Conservation (phyloP, 2,797 vertebrate genomes). For the Chaunax sp. region DNA sequence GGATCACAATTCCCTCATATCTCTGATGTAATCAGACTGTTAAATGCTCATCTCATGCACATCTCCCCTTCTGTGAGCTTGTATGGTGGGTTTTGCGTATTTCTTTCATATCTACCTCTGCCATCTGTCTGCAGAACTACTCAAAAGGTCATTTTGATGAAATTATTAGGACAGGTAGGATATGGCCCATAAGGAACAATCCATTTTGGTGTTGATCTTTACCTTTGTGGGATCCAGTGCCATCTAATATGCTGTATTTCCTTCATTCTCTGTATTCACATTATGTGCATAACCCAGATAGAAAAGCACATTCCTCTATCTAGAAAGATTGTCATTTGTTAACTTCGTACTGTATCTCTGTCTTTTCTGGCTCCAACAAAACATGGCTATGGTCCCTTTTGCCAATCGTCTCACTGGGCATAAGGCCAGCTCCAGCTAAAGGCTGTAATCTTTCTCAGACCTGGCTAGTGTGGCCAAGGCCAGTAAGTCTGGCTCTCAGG, state of each 20-base stretch:
- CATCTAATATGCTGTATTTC: background rate
- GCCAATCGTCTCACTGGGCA: constrained; percentile 56
- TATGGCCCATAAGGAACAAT: too few species aligned
- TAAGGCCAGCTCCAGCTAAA: constrained; percentile 65
- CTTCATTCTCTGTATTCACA: constrained; percentile 4
- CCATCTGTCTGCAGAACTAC: too few species aligned
- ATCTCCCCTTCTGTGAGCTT: too few species aligned
- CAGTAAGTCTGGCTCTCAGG: constrained; percentile 58
- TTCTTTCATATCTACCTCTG: too few species aligned
- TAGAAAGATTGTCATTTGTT: constrained; percentile 15
- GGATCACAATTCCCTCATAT: too few species aligned
- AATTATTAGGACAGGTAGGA: too few species aligned
- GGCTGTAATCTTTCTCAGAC: constrained; percentile 65
- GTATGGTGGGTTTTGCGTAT: too few species aligned
- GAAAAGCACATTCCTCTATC: constrained; percentile 8
- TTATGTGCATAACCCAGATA: background rate
- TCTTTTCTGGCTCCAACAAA: constrained; percentile 17
- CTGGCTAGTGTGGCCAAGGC: constrained; percentile 46
- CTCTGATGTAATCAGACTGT: too few species aligned
- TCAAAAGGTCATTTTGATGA: too few species aligned
- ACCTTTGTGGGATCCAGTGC: too few species aligned
- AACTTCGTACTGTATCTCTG: constrained; percentile 25
- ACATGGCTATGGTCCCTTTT: constrained; percentile 40
- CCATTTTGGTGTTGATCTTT: too few species aligned
- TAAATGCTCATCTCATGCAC: too few species aligned